phyloP scores from a whole-genome alignment of 2,797 vertebrate species.

The Argya squamiceps region DNA sequence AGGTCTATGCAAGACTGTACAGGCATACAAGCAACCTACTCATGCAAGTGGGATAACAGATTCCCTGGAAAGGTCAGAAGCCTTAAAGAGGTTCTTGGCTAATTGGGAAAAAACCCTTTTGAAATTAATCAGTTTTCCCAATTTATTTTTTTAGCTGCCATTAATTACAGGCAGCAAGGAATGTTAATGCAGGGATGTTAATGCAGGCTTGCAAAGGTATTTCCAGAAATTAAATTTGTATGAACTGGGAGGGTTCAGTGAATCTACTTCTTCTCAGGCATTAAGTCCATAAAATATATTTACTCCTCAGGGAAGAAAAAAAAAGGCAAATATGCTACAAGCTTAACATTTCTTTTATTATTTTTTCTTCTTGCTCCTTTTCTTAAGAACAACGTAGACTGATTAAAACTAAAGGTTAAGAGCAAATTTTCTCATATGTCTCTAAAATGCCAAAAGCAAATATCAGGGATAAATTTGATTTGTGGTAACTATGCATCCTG shows the following conservation, averaged over 20 bases:
- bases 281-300: not conserved
- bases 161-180: not conserved
- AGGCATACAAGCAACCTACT: not conserved
- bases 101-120: not conserved
- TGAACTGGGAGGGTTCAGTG: not conserved
- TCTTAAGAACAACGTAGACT: not conserved
- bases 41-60: not conserved
- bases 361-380: not conserved
- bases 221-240: not conserved
- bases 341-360: not conserved
- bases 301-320: not conserved
- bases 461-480: not conserved
- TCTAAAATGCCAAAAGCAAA: not conserved
- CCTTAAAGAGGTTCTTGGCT: not conserved
- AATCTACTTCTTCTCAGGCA: not conserved
- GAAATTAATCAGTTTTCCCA: not conserved
- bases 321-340: not conserved
- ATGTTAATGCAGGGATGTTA: not conserved
- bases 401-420: slow-evolving; percentile 8
- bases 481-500: not conserved
- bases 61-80: not conserved
- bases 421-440: not conserved
- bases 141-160: not conserved
- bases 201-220: not conserved
- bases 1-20: not conserved